Conservation (phyloP, 30 jellyfish, hydroid and myxozoan species). For the Aurelia sp. region DNA sequence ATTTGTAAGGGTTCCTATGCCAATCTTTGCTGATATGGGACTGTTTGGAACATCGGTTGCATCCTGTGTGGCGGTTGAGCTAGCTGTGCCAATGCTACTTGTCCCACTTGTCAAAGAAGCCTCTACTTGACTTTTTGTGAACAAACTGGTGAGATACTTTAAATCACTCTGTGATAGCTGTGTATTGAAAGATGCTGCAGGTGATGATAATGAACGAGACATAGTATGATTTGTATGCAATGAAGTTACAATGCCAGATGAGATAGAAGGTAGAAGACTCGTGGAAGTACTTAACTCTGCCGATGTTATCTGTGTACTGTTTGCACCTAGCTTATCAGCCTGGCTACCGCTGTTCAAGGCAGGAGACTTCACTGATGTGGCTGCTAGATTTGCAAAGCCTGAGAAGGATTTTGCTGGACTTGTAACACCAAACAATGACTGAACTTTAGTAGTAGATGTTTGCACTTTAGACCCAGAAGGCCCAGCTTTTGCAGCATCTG, state of each 20-base stretch:
- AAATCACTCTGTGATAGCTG: constrained; percentile 59
- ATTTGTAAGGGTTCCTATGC: constrained; percentile 76
- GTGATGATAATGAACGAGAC: not conserved
- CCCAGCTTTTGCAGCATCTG: not conserved
- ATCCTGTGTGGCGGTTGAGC: not conserved
- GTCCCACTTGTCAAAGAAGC: not conserved
- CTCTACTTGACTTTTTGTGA: constrained; percentile 30
- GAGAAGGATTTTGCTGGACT: not conserved
- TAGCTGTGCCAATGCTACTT: not conserved
- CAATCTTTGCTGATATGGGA: constrained; percentile 79
- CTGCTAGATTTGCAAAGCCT: not conserved
- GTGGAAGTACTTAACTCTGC: not conserved
- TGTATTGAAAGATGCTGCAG: constrained; percentile 13
- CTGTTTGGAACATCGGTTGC: constrained; percentile 46
- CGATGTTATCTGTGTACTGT: not conserved
- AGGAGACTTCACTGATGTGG: not conserved
- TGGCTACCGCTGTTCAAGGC: not conserved
- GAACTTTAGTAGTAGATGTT: not conserved
- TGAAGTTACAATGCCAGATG: not conserved
- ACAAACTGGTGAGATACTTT: constrained; percentile 45
- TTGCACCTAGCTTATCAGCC: too few species aligned
- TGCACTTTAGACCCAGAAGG: not conserved
- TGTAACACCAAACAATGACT: not conserved
- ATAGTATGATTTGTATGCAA: not conserved
- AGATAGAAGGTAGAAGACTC: not conserved